phyloP scores from a whole-genome alignment of 2,113 vertebrate genomes.

The Sapajus apella region DNA sequence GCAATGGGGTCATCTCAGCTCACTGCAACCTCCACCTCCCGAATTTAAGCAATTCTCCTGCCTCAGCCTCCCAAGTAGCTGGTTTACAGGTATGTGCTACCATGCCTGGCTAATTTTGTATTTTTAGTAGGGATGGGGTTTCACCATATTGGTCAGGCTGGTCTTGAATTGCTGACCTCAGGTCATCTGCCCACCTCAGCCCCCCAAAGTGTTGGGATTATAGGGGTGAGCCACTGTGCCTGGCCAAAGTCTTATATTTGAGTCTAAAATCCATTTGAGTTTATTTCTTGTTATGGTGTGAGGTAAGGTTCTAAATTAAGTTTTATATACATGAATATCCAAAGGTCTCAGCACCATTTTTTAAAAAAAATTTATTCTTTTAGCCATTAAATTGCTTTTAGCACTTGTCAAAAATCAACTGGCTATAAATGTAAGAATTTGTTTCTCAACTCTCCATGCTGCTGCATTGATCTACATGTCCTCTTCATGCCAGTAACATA shows the following conservation, averaged over 20 bases:
- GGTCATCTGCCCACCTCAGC: too few species aligned
- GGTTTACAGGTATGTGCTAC: too few species aligned
- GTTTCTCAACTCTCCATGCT: neutral
- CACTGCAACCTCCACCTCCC: too few species aligned
- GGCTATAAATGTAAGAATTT: neutral
- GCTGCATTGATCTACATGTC: neutral
- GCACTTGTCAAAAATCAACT: neutral
- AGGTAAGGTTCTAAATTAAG: neutral
- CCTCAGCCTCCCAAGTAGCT: too few species aligned
- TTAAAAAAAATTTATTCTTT: slow-evolving; percentile 30
- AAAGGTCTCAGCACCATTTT: neutral
- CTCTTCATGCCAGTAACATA: neutral
- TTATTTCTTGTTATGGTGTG: neutral
- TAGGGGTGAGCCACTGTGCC: too few species aligned
- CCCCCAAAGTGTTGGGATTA: too few species aligned
- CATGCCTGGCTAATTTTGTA: too few species aligned
- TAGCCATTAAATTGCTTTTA: neutral
- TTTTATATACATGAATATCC: slow-evolving; percentile 1
- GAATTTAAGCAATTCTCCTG: too few species aligned
- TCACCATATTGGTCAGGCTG: too few species aligned
- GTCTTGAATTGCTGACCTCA: too few species aligned
- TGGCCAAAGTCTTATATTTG: neutral
- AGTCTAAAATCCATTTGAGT: neutral
- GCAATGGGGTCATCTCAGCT: too few species aligned
- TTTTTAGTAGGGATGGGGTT: too few species aligned